Evolutionary conservation across 2,888 invertebrate genomes (phyloP), one percentile per base, ranked within the genome.

Genomic region (Drosophila mulleri): DNA sequence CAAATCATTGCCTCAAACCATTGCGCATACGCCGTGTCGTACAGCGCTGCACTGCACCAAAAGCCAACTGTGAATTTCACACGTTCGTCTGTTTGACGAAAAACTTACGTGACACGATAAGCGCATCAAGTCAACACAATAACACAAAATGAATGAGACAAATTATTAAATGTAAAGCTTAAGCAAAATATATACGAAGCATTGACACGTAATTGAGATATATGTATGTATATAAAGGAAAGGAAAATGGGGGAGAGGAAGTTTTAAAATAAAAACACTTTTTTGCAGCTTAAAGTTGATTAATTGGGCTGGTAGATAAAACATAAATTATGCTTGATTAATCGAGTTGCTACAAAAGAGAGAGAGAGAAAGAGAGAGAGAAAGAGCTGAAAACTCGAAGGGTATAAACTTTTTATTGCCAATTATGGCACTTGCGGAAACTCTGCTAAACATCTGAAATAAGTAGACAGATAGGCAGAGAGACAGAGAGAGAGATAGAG

Each of bases 101-200:
- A 47, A 52, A 63, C 67, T 72, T 85, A 88, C 85, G 85, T 88
- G 85, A 85, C 85, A 63, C 53, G 70, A 88, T 80, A 73, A 66
- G 65, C 60, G 68, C 70, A 68, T 70, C 66, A 62, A 66, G 67
- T 57, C 63, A 42, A n/a, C 67, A 20, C 58, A 42, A n/a, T 63
- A 20, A 18, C 50, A 26, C 3, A 16, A 23, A 16, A 11, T 3
- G 5, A 29, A 29, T 9, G 4, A 29, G 26, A 26, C 1, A 26
- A 26, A 39, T 23, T 26, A 23, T 39, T 18, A n/a, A 41, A 12
- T 7, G 29, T 7, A 29, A 2, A 14, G 62, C 11, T 16, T 9
- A 54, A 56, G 48, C 63, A 42, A 18, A 18, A 37, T 18, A 26
- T n/a, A 45, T 23, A 35, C 3, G 2, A 54, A 72, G 54, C 56